These are phyloP conservation scores for Nezara viridula DNA, from an alignment of 2,888 invertebrate species.

Conservation along the genomic window DNA sequence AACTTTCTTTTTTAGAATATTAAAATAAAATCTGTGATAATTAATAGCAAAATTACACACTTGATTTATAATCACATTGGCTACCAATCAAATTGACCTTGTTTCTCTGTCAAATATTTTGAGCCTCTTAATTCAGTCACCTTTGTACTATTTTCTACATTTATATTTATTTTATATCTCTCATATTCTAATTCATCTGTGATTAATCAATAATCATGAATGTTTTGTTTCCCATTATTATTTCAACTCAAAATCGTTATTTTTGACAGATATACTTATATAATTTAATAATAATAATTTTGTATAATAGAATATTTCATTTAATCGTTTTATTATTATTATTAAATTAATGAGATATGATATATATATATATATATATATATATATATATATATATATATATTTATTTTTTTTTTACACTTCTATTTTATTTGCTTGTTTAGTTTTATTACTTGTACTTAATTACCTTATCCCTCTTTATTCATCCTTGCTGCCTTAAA, in stretches of 20 bases:
- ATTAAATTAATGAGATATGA: too few species aligned
- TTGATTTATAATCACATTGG: background rate
- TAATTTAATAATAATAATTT: background rate
- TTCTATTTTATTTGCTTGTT: conserved; percentile 4
- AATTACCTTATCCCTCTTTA: background rate
- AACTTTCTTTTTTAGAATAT: too few species aligned
- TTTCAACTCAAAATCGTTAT: background rate
- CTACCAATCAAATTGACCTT: background rate
- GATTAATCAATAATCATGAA: background rate
- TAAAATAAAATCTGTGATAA: background rate
- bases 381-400: too few species aligned
- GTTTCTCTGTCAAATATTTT: background rate
- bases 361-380: too few species aligned
- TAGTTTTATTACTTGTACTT: conserved; percentile 23
- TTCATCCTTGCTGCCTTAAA: background rate
- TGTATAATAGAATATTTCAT: too few species aligned
- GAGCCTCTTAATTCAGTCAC: background rate
- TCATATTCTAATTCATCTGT: background rate
- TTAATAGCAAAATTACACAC: background rate
- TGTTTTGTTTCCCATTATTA: background rate
- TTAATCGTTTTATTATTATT: too few species aligned
- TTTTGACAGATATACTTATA: background rate
- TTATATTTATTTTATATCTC: background rate
- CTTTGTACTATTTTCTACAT: too few species aligned
- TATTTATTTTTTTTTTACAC: conserved; percentile 45